Evolutionary conservation across 2,888 invertebrate genomes (phyloP), one percentile per base, ranked within the genome.

Genomic region (Odiellus spinosus): DNA sequence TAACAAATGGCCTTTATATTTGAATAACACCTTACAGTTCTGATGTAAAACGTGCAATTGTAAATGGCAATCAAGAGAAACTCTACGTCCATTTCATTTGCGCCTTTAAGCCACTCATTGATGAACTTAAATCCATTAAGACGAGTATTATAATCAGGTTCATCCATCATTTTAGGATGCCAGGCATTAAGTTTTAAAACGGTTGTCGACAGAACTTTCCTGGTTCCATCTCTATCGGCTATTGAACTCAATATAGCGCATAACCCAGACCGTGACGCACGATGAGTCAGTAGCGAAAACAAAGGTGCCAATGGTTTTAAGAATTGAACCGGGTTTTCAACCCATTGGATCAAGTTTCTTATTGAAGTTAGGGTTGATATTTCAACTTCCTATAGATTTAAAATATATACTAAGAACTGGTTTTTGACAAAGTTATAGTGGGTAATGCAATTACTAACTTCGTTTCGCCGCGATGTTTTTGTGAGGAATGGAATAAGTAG

Each of bases 91-190:
- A 80, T 63, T 2, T 34, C 15, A 17, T 41, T 34, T 18, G 65
- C 63, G 2, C 63, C 56, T 32, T 60, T 57, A n/a, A 69, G 55
- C 46, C 75, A 61, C 40, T 69, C 61, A 50, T 75, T 76, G 36
- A 88, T 75, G 56, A 71, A 67, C 57, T 76, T 77, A 57, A 86
- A 85, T 0, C 82, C 82, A 45, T 80, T 76, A 18, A 91, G 70
- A 56, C 95, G 73, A 57, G 73, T 73, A 51, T 82, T 78, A 59
- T 83, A 90, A 67, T 95, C 88, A 0, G 93, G 90, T 62, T 95
- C 91, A 58, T 93, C 91, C n/a, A 93, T 73, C 77, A 83, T 83
- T 53, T 79, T 76, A 40, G 74, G 73, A 65, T 93, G 83, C 73
- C 78, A 90, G 0, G 91, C 79, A 66, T 95, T 95, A 57, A 93